Evolutionary conservation across 2,888 invertebrate species (phyloP).

Genomic region (Charanyca ferruginea): DNA sequence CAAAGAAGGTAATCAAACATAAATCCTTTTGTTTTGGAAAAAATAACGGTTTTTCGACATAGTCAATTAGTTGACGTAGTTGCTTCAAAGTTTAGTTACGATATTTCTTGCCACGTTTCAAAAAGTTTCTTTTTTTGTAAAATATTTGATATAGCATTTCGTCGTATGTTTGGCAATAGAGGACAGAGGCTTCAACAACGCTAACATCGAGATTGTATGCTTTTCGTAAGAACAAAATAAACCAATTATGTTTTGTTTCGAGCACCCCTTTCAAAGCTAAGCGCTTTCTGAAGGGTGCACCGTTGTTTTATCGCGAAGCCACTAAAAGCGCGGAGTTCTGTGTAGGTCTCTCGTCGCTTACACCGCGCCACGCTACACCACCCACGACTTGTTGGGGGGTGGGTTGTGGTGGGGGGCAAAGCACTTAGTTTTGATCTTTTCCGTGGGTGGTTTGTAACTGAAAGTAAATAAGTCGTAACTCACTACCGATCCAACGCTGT

Average conservation of each 20-base stretch:
- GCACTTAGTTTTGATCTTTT: conserved; percentile 34
- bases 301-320: conserved; percentile 3
- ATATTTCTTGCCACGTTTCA: too few relatives aligned
- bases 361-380: not conserved
- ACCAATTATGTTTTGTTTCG: conserved; percentile 6
- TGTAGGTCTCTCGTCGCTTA: not conserved
- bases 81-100: not conserved
- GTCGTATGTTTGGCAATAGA: not conserved
- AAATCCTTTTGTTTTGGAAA: not conserved
- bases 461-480: conserved; percentile 36
- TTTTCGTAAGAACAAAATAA: conserved; percentile 3
- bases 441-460: conserved; percentile 25
- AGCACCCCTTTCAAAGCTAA: conserved; percentile 6
- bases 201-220: not conserved
- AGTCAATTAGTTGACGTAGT: too few relatives aligned
- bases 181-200: not conserved
- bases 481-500: conserved; percentile 15
- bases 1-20: not conserved
- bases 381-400: conserved; percentile 28
- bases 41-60: not conserved
- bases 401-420: too few relatives aligned
- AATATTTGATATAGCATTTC: not conserved
- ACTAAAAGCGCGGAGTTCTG: conserved; percentile 3
- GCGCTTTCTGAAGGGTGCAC: conserved; percentile 1
- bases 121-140: too few relatives aligned